phyloP scores from a whole-genome alignment of 2,113 vertebrate genomes.

The Rhagologus leucostigma region DNA sequence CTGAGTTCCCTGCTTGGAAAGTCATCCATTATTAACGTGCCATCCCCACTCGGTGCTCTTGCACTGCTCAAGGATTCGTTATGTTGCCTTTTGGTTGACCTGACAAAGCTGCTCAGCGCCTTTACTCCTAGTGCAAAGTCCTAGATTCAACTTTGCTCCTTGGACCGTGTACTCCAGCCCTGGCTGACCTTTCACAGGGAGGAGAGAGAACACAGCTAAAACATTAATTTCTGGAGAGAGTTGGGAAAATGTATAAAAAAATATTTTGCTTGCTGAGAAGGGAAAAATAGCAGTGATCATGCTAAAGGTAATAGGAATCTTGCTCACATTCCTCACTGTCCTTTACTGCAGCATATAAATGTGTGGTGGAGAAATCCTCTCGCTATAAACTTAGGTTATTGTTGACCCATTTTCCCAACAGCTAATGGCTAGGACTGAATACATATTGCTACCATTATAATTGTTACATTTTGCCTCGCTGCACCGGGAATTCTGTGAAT shows the following conservation, averaged over 20 bases:
- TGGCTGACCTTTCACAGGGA: background rate
- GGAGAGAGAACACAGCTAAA: background rate
- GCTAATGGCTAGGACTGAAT: background rate
- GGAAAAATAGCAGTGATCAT: background rate
- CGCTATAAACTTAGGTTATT: background rate
- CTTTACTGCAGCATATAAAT: background rate
- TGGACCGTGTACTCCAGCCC: background rate
- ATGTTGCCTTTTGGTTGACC: background rate
- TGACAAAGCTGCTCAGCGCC: background rate
- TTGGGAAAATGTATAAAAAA: background rate
- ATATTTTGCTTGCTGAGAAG: background rate
- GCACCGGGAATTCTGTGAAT: slow-evolving; percentile 24
- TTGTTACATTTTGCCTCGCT: slow-evolving; percentile 3
- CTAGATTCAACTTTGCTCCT: background rate
- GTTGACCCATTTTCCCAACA: slow-evolving; percentile 51
- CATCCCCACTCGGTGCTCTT: fast-evolving
- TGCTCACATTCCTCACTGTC: background rate
- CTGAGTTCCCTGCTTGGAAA: background rate
- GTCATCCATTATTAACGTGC: background rate
- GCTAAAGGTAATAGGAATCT: background rate
- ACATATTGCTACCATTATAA: background rate
- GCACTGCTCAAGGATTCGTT: background rate
- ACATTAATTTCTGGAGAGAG: background rate
- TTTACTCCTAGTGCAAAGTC: background rate
- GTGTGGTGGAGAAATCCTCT: background rate